Conservation (phyloP, 2,888 invertebrate species). For the Caenorhabditis sp. region DNA sequence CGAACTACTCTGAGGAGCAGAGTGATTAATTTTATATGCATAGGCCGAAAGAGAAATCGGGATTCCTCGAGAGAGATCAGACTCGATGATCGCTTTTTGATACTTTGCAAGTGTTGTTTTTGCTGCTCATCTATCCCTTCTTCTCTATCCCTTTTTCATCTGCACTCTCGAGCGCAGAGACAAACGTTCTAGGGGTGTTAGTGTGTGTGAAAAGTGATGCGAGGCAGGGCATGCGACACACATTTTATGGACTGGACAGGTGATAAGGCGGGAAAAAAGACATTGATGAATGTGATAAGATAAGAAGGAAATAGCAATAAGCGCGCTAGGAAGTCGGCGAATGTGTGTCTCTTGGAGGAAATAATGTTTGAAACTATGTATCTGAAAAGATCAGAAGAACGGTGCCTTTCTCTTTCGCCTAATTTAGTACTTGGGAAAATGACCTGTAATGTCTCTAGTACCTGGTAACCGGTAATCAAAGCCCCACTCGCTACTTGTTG, state of each 20-base stretch:
- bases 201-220: background rate
- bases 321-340: background rate
- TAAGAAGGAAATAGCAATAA: conserved; percentile 1
- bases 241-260: conserved; percentile 6
- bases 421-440: conserved; percentile 1
- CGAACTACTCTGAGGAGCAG: background rate
- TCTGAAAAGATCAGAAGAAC: background rate
- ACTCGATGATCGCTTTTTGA: conserved; percentile 5
- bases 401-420: no score
- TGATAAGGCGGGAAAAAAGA: conserved; percentile 9
- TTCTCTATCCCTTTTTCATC: conserved; percentile 3
- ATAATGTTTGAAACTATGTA: conserved; percentile 7
- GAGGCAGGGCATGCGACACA: background rate
- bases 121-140: background rate
- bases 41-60: conserved; percentile 7
- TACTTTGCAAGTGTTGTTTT: conserved; percentile 13
- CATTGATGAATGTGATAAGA: conserved; percentile 13
- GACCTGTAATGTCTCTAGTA: background rate
- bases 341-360: conserved; percentile 2
- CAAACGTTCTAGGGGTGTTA: background rate
- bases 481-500: conserved; percentile 28
- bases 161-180: background rate
- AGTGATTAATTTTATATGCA: conserved; percentile 34
- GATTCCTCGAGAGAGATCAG: conserved; percentile 1
- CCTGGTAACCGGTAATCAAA: background rate